Percentiles rank a stretch among this genome's conserved stretches.
phyloP scores from a whole-genome alignment of 2,113 vertebrate species.

The human (Homo sapiens) region GRCh38 chr2:45278001-45278500 shows the following conservation, averaged over 20 bases:
- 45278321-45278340: not conserved
- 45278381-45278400: not conserved
- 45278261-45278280: not conserved
- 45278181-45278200: not conserved
- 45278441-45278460: constrained; percentile 60
- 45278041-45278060: not conserved
- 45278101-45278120: not conserved
- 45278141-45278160: not conserved
- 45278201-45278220: not conserved
- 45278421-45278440: constrained; percentile 66
- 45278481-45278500: constrained; percentile 76
- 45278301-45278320: not conserved
- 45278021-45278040: not conserved
- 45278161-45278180: not conserved
- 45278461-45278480: constrained; percentile 74
- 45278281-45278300: not conserved
- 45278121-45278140: not conserved
- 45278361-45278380: not conserved
- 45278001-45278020: not conserved
- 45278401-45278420: constrained; percentile 62
- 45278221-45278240: not conserved
- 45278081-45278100: not conserved
- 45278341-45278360: not conserved
- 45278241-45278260: not conserved
- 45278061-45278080: not conserved